These are phyloP conservation scores for Nettapus auritus DNA, from an alignment of 2,113 vertebrate species.

Conservation along the genomic window DNA sequence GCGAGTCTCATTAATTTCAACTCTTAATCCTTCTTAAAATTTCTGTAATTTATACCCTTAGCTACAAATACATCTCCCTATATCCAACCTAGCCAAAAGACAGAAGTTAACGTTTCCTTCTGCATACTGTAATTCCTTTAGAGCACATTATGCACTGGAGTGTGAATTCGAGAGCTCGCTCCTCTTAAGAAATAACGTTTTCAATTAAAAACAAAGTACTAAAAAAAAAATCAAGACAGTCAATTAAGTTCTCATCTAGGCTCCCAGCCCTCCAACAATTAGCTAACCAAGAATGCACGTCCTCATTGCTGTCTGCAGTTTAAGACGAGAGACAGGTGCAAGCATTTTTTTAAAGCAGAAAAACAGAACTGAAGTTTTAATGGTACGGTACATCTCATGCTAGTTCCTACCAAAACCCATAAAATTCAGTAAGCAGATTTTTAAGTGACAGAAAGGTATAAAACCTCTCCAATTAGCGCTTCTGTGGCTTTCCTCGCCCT, in stretches of 20 bases:
- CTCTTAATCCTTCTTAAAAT: slow-evolving; percentile 14
- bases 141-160: neutral
- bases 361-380: neutral
- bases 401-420: neutral
- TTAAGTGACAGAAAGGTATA: neutral
- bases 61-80: neutral
- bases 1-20: slow-evolving; percentile 13
- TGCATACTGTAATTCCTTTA: neutral
- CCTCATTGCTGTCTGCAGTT: neutral
- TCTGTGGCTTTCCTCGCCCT: neutral
- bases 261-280: neutral
- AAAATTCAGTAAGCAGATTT: neutral
- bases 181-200: neutral
- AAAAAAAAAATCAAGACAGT: neutral
- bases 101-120: neutral
- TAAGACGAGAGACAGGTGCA: neutral
- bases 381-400: neutral
- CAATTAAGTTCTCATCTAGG: neutral
- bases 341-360: neutral
- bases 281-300: neutral
- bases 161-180: neutral
- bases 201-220: rapidly evolving
- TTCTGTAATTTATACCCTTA: neutral
- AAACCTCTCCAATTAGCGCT: neutral
- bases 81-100: neutral